phyloP scores from a whole-genome alignment of 2,797 vertebrate species.

The Spinus pinus region DNA sequence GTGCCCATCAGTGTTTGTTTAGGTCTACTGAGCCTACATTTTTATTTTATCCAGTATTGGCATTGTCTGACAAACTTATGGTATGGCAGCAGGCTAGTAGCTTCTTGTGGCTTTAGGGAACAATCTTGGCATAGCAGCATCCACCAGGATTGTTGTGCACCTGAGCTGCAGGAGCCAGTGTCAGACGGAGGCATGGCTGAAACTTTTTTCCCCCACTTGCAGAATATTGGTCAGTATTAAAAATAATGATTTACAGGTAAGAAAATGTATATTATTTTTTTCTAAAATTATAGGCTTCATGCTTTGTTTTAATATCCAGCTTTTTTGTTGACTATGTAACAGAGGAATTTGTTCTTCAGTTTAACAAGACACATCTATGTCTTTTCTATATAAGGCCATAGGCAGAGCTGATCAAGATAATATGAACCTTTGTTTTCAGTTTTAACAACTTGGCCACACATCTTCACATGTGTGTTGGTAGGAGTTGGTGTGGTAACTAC shows the following conservation, averaged over 20 bases:
- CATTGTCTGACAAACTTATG: not conserved
- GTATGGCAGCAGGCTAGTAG: not conserved
- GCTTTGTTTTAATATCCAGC: not conserved
- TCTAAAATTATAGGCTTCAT: not conserved
- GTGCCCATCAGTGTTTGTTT: not conserved
- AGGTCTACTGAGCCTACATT: not conserved
- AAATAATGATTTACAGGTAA: not conserved
- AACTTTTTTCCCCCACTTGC: not conserved
- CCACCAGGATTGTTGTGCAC: not conserved
- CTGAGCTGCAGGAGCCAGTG: not conserved
- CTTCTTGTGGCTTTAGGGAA: not conserved
- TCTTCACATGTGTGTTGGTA: not conserved
- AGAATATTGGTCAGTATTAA: not conserved
- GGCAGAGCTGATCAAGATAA: not conserved
- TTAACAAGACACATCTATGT: not conserved
- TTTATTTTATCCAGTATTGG: not conserved
- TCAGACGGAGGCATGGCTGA: not conserved
- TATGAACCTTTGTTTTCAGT: not conserved
- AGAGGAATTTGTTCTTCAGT: not conserved
- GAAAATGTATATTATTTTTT: not conserved
- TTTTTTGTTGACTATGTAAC: fast-evolving
- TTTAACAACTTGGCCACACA: not conserved
- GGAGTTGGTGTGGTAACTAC: not conserved
- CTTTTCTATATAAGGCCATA: not conserved
- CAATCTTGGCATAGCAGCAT: not conserved